These are phyloP conservation scores for human (Homo sapiens) DNA, from an alignment of 2,113 vertebrate genomes.

Conservation along the genomic window DNA sequence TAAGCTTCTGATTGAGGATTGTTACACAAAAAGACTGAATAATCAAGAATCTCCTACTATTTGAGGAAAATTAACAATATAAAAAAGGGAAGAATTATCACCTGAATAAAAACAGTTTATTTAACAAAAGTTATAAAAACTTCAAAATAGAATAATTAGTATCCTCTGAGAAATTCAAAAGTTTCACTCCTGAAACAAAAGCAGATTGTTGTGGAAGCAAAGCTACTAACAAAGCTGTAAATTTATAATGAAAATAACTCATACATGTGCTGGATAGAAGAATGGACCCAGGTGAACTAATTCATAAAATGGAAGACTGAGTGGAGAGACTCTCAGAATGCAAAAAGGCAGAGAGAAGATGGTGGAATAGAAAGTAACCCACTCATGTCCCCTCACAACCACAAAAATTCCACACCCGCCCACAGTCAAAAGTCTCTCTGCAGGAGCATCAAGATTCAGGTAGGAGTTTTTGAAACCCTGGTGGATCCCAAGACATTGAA, in stretches of 20 bases:
- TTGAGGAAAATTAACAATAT: conserved; percentile 19
- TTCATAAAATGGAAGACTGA: neutral
- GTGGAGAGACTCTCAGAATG: neutral
- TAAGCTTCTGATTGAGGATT: neutral
- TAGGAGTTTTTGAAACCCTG: neutral
- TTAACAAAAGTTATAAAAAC: neutral
- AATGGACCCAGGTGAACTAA: neutral
- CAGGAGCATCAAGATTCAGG: neutral
- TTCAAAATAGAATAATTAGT: neutral
- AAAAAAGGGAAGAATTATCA: conserved; percentile 15
- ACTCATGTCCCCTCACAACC: neutral
- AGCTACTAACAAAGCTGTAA: neutral
- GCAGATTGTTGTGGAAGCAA: neutral
- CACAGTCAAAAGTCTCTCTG: neutral
- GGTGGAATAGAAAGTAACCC: neutral
- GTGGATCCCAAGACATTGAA: neutral
- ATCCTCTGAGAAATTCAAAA: conserved; percentile 3
- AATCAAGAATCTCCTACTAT: neutral
- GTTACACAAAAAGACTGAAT: neutral
- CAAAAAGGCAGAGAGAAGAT: neutral
- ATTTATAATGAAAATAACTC: conserved; percentile 5
- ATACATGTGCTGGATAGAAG: neutral
- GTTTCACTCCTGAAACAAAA: conserved; percentile 26
- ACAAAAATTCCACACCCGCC: neutral
- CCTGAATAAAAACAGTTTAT: neutral